Conservation (phyloP, 2,113 vertebrate genomes). For the Mastomys coucha region DNA sequence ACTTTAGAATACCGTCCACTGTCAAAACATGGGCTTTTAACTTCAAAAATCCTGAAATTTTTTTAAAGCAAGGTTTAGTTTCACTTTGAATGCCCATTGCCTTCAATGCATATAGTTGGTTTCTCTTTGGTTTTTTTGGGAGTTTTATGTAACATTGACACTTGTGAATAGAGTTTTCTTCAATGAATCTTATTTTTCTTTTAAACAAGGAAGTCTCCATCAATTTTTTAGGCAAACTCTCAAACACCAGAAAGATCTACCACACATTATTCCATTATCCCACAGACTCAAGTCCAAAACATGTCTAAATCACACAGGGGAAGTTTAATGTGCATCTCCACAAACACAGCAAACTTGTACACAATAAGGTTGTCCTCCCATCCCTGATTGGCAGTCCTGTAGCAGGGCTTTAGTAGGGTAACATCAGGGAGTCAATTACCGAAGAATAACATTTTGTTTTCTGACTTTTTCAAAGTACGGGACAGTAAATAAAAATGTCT, state of each 20-base stretch:
- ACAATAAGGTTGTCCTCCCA: not conserved
- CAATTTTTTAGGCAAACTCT: slow-evolving; percentile 6
- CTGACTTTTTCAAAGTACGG: slow-evolving; percentile 36
- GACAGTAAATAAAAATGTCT: slow-evolving; percentile 4
- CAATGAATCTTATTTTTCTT: not conserved
- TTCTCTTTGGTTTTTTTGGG: slow-evolving; percentile 48
- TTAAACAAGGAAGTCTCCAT: not conserved
- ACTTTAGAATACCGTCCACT: not conserved
- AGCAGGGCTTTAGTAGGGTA: not conserved
- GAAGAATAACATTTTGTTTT: slow-evolving; percentile 35
- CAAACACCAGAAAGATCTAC: slow-evolving; percentile 5
- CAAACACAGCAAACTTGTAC: not conserved
- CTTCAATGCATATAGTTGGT: slow-evolving; percentile 25
- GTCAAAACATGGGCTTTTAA: slow-evolving; percentile 9
- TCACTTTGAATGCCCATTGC: slow-evolving; percentile 66
- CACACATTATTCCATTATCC: slow-evolving; percentile 12
- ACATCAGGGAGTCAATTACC: not conserved
- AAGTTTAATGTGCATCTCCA: not conserved
- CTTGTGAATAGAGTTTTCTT: slow-evolving; percentile 39
- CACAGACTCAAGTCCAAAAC: slow-evolving; percentile 25
- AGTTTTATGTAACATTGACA: slow-evolving; percentile 19
- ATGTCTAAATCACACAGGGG: not conserved
- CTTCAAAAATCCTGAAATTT: slow-evolving; percentile 35
- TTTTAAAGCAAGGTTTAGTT: slow-evolving; percentile 66
- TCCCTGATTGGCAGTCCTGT: not conserved